phyloP scores from a whole-genome alignment of 2,888 invertebrate species.

The Noctuana brunneofusca region DNA sequence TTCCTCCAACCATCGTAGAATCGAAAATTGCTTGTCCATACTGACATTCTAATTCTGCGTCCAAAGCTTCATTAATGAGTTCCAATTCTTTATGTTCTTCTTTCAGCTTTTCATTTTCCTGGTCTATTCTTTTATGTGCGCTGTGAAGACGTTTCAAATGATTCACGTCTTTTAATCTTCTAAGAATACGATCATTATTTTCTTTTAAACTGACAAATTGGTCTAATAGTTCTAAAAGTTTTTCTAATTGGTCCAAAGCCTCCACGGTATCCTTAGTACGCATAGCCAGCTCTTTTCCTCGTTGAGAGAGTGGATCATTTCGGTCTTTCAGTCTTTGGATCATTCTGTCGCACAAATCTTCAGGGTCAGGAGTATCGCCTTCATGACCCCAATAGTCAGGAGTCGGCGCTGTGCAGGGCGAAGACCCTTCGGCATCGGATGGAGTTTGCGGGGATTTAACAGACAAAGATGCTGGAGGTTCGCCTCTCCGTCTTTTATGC shows the following conservation, averaged over 20 bases:
- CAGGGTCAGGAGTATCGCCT: conserved; percentile 59
- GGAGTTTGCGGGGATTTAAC: conserved; percentile 67
- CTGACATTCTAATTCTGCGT: conserved; percentile 84
- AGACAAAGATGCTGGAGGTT: conserved; percentile 68
- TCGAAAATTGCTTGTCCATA: conserved; percentile 85
- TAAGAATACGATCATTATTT: conserved; percentile 86
- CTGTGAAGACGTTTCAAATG: conserved; percentile 86
- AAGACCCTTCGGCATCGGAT: conserved; percentile 73
- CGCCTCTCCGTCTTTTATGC: conserved; percentile 70
- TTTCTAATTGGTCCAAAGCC: conserved; percentile 90
- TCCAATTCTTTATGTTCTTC: conserved; percentile 66
- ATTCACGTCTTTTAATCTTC: conserved; percentile 88
- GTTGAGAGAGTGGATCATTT: conserved; percentile 73
- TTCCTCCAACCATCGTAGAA: conserved; percentile 83
- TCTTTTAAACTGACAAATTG: conserved; percentile 88
- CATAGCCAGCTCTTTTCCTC: conserved; percentile 81
- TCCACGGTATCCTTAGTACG: conserved; percentile 84
- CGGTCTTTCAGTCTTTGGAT: conserved; percentile 66
- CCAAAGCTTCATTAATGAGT: conserved; percentile 73
- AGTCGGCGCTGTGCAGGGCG: conserved; percentile 70
- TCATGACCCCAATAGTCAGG: conserved; percentile 62
- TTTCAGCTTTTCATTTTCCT: conserved; percentile 66
- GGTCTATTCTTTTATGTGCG: conserved; percentile 79
- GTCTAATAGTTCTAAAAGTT: conserved; percentile 89
- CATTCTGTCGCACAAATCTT: conserved; percentile 69